phyloP scores from a whole-genome alignment of 2,113 vertebrate genomes.

The Anguilla japonica region DNA sequence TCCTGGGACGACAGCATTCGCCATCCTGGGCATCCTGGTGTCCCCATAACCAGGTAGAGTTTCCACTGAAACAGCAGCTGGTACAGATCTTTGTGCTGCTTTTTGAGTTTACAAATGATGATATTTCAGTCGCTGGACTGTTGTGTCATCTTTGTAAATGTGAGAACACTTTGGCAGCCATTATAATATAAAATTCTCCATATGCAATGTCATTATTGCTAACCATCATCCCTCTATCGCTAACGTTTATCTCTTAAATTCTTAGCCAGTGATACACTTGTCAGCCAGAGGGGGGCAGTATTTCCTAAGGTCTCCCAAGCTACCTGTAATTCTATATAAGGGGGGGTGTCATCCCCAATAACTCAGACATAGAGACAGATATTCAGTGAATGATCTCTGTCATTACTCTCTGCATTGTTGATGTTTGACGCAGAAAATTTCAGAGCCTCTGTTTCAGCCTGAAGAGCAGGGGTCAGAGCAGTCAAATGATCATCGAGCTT shows the following conservation, averaged over 20 bases:
- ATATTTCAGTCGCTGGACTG: not conserved
- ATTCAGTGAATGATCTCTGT: not conserved
- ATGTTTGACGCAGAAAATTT: not conserved
- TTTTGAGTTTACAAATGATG: not conserved
- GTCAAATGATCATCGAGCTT: not conserved
- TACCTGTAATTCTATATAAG: not conserved
- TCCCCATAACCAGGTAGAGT: not conserved
- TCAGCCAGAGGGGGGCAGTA: conserved; percentile 20
- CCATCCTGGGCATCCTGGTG: not conserved
- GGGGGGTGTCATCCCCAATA: not conserved
- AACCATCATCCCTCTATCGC: not conserved
- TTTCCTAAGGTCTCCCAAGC: conserved; percentile 5
- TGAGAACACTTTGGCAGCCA: not conserved
- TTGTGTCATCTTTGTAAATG: not conserved
- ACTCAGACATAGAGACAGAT: conserved; percentile 8
- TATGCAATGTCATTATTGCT: not conserved
- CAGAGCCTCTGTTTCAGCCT: not conserved
- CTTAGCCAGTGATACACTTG: not conserved
- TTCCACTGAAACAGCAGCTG: not conserved
- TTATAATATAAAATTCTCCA: not conserved
- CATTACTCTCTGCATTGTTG: not conserved
- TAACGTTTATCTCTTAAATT: not conserved
- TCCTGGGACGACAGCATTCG: not conserved
- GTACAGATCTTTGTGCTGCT: not conserved
- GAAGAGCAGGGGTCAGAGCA: not conserved